Evolutionary conservation across 2,113 vertebrate genomes (phyloP).

Genomic region (Entomyzon cyanotis): DNA sequence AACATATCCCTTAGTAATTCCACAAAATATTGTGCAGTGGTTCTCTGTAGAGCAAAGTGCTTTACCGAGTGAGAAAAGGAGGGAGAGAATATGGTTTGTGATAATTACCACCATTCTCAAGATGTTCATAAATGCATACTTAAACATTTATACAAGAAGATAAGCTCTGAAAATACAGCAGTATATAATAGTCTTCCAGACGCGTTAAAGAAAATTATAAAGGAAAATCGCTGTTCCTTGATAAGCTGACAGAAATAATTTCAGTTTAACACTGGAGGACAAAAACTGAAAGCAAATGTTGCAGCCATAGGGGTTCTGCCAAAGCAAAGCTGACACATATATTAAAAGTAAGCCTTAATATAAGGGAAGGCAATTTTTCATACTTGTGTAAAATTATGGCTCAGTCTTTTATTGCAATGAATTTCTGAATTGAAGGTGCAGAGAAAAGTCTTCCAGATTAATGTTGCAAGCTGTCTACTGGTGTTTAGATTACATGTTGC

Average conservation of each 20-base stretch:
- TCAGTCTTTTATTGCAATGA: neutral
- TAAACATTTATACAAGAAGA: neutral
- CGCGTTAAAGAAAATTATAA: neutral
- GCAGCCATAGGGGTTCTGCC: neutral
- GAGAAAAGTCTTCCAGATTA: neutral
- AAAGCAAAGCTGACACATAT: neutral
- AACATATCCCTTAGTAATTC: neutral
- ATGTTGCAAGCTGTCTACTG: neutral
- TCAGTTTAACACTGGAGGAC: neutral
- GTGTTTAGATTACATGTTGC: neutral
- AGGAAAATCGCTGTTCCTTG: neutral
- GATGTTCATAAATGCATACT: neutral
- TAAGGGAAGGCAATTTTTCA: neutral
- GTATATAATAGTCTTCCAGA: neutral
- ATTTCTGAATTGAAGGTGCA: neutral
- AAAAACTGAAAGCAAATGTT: neutral
- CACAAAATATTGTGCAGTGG: neutral
- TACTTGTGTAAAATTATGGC: neutral
- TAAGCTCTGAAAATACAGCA: neutral
- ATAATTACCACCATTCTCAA: neutral
- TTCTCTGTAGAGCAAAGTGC: neutral
- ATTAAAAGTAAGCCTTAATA: neutral
- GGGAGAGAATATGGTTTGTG: neutral
- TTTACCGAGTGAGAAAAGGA: neutral
- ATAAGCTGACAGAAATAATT: constrained; percentile 4